A percentile compares a stretch with the other conserved stretches of the same genome.
These are phyloP conservation scores for Drosophila ezoana DNA, from an alignment of 2,888 invertebrate species.

Conservation along the genomic window DNA sequence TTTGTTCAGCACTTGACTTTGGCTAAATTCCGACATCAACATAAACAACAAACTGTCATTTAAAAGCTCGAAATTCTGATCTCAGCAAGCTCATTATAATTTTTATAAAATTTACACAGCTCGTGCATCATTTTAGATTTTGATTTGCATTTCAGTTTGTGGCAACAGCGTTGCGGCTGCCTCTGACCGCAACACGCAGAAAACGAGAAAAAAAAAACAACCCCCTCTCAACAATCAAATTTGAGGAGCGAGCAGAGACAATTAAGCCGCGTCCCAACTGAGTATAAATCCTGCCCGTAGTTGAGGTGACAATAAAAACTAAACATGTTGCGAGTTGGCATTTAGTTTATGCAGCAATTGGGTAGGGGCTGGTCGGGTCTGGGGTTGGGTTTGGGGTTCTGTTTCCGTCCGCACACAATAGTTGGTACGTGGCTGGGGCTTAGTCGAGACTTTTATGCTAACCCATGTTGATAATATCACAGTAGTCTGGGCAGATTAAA, in stretches of 20 bases:
- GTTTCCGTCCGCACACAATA: not conserved
- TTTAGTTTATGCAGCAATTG: constrained; percentile 17
- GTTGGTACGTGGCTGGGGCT: constrained; percentile 34
- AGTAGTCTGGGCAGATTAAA: constrained; percentile 45
- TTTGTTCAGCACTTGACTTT: too few relatives aligned
- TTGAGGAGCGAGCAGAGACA: constrained; percentile 30
- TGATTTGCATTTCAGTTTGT: constrained; percentile 33
- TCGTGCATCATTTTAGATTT: constrained; percentile 27
- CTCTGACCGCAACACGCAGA: constrained; percentile 30
- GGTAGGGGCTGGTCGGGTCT: too few relatives aligned
- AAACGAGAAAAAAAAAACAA: constrained; percentile 1
- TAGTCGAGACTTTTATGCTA: constrained; percentile 50
- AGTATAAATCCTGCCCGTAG: constrained; percentile 22
- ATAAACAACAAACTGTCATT: constrained; percentile 19
- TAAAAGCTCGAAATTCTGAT: constrained; percentile 22
- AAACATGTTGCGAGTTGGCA: constrained; percentile 44
- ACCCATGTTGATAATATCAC: constrained; percentile 36
- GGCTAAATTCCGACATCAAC: constrained; percentile 10
- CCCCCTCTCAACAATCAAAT: constrained; percentile 6
- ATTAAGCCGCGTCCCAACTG: constrained; percentile 41
- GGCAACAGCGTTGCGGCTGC: constrained; percentile 20
- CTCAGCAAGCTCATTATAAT: constrained; percentile 44
- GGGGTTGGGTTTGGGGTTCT: not conserved
- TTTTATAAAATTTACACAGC: constrained; percentile 17
- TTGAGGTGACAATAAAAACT: constrained; percentile 62